Base-by-base conservation (phyloP, 2,113 vertebrate genomes). In the Dromas ardeola region DNA sequence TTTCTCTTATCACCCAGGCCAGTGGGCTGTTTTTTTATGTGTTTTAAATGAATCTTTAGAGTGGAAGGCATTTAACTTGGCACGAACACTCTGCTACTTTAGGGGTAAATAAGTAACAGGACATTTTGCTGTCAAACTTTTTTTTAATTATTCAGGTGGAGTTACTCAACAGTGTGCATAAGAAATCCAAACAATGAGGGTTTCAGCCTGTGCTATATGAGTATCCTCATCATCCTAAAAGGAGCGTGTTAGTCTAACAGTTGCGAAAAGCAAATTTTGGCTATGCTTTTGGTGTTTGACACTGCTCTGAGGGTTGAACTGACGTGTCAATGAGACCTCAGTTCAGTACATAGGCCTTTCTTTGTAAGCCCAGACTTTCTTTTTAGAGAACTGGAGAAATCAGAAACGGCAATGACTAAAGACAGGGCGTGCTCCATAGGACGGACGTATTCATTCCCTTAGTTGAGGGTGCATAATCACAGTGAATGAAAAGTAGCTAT, bases 51-150 rank as follows among this genome's bases (percentile, higher is more conserved):
- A 78, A 43, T 92, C 50, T 92, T 92, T 63, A 81, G 53, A 62
- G 55, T 67, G 53, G 53, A 94, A 93, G 50, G 70, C 49, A 77
- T 78, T 56, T 94, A 89, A 85, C 62, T 81, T 88, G 67, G 59
- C 40, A 36, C 13, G 47, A 90, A 49, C 26, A 9, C 20, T n/a
- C 32, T 85, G 71, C 47, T 94, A 62, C 43, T 84, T 86, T 79
- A 65, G 30, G 45, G 66, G 71, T 94, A 70, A 95, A 88, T 92
- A 95, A 93, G 58, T 95, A 93, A 93, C 88, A 21, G 36, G 80
- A 34, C 4, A 36, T 79, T 96, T 82, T 93, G 23, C 58, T 85
- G 76, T 71, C 42, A 81, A 49, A 72, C 22, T 69, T 50, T 73
- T 62, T 77, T 88, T 67, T 27, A 79, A 61, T 70, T 70, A 50